phyloP scores from a whole-genome alignment of 2,113 vertebrate genomes.

The Brachypteracias leptosomus region DNA sequence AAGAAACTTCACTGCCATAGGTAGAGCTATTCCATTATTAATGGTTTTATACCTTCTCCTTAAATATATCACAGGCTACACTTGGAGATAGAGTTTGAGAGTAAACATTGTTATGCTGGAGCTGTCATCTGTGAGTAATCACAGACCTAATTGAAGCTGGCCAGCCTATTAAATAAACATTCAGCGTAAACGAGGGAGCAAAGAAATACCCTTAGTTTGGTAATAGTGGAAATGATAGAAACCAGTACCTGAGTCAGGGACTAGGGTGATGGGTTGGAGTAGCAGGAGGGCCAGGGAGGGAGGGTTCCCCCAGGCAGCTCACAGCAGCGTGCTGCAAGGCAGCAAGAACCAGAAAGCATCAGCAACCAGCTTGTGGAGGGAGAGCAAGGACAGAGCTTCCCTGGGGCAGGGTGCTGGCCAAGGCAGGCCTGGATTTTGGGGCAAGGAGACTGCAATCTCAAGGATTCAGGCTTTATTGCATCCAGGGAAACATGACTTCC shows the following conservation, averaged over 20 bases:
- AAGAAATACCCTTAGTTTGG: constrained; percentile 50
- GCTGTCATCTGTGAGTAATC: constrained; percentile 64
- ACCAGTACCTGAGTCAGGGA: background rate
- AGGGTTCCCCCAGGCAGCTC: background rate
- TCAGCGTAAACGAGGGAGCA: constrained; percentile 33
- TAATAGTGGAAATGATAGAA: constrained; percentile 39
- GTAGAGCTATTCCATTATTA: constrained; percentile 5
- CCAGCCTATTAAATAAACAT: constrained; percentile 66
- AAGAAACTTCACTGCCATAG: background rate
- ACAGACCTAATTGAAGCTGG: constrained; percentile 62
- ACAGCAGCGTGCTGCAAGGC: background rate
- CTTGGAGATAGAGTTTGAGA: constrained; percentile 33
- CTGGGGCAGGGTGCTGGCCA: background rate
- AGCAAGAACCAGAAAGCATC: background rate
- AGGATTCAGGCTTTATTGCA: background rate
- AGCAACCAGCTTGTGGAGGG: background rate
- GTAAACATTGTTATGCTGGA: constrained; percentile 51
- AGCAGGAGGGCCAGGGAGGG: background rate
- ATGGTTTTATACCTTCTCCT: constrained; percentile 27
- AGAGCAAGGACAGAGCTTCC: background rate
- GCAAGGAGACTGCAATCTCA: background rate
- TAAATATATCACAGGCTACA: constrained; percentile 28
- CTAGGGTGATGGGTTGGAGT: background rate
- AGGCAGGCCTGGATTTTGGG: background rate
- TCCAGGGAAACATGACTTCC: background rate